These are phyloP conservation scores for Callyntrura sp. DNA, from an alignment of 2,888 invertebrate species.

Conservation along the genomic window DNA sequence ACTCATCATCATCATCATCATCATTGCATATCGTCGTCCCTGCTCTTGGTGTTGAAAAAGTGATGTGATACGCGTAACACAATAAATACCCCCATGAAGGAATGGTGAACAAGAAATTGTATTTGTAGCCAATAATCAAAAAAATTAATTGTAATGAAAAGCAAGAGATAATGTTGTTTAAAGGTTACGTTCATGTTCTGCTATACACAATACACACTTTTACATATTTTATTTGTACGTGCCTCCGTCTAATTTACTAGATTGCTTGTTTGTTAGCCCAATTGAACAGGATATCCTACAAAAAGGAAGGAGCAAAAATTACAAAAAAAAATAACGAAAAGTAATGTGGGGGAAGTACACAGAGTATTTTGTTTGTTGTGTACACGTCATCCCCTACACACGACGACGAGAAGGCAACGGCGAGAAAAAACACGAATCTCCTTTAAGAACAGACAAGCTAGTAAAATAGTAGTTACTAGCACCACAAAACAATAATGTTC, in stretches of 20 bases:
- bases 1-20: too few relatives aligned
- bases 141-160: constrained; percentile 18
- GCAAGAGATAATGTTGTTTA: too few relatives aligned
- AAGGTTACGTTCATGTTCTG: too few relatives aligned
- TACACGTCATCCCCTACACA: neutral
- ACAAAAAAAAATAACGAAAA: neutral
- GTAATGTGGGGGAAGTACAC: neutral
- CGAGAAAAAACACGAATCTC: neutral
- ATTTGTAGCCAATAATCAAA: constrained; percentile 16
- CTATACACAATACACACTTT: too few relatives aligned
- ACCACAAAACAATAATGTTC: neutral
- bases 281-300: constrained; percentile 45
- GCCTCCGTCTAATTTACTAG: too few relatives aligned
- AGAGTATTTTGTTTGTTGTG: neutral
- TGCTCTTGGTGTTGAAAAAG: too few relatives aligned
- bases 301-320: constrained; percentile 23
- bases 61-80: neutral
- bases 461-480: neutral
- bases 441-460: too few relatives aligned
- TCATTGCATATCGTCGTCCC: too few relatives aligned
- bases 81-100: neutral
- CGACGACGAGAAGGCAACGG: neutral
- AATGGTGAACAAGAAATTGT: neutral
- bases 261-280: constrained; percentile 13
- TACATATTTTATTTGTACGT: too few relatives aligned